These are phyloP conservation scores for Gambusia affinis DNA, from an alignment of 2,113 vertebrate genomes.

Conservation along the genomic window DNA sequence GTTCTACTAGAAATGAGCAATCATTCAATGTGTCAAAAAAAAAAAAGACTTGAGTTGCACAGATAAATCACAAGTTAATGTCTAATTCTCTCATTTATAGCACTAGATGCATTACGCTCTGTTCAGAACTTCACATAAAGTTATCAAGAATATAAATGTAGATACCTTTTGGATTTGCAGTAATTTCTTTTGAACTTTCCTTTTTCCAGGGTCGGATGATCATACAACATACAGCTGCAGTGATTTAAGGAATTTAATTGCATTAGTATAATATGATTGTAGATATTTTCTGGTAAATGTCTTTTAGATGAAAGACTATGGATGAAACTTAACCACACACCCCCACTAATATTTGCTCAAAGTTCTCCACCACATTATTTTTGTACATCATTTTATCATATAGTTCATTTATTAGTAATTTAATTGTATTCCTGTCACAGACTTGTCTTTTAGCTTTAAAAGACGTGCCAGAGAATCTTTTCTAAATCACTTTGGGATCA, in stretches of 20 bases:
- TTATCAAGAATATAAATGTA: background rate
- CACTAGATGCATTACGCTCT: too few relatives aligned
- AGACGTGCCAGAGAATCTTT: too few relatives aligned
- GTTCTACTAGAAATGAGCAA: too few relatives aligned
- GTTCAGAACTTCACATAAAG: background rate
- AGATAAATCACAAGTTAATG: too few relatives aligned
- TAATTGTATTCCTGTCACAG: background rate
- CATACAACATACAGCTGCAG: background rate
- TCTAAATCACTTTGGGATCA: too few relatives aligned
- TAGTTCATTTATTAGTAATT: background rate
- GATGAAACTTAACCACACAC: too few relatives aligned
- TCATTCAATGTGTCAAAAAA: too few relatives aligned
- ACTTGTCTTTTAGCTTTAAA: background rate
- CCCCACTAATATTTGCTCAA: too few relatives aligned
- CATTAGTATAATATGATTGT: background rate
- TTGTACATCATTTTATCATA: background rate
- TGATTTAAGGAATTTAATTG: background rate
- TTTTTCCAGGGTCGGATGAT: background rate
- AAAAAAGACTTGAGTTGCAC: too few relatives aligned
- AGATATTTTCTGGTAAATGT: background rate
- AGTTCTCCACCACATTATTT: background rate
- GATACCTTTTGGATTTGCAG: background rate
- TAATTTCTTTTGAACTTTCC: background rate
- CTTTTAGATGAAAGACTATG: background rate
- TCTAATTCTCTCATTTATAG: too few relatives aligned